Evolutionary conservation across 2,113 vertebrate species (phyloP), one percentile per base, ranked within the genome.

Genomic region (Orcinus orca): DNA sequence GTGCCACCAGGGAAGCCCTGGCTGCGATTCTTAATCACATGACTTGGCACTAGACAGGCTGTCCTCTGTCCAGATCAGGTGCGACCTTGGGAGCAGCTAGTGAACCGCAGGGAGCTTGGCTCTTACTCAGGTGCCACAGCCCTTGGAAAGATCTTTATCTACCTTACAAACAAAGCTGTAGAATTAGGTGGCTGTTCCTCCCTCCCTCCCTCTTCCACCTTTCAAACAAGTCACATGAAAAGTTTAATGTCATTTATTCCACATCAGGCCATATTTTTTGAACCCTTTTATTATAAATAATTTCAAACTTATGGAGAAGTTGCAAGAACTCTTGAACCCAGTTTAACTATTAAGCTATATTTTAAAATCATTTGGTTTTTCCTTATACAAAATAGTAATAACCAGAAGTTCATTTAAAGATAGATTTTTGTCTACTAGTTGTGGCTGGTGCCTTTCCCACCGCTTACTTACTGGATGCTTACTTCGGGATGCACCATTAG

Each of bases 401-500:
- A 53, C 23, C 17, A 93, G 76, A 91, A 93, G 26, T 93, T 91
- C 73, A 81, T 71, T 96, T 93, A 47, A 88, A 95, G 92, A 29
- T 73, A 68, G 53, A 44, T 67, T 84, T 79, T 25, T 55, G 55
- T 81, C n/a, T 92, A 5, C 68, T 70, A 41, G 3, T 25, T 90
- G 29, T 71, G 21, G 15, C 33, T 53, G 7, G 29, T 93, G 4
- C 31, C 47, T 95, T 94, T 96, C 44, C 25, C 18, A 47, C 23
- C 31, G 36, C 6, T 87, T 62, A 23, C 15, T 70, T 62, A 23
- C 15, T 70, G 38, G n/a, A 50, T 71, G 5, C 73, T 83, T 80
- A 74, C 47, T 96, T 14, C n/a, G 81, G 13, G 44, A 67, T 58
- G 20, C 17, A 60, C 8, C 21, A 23, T 14, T 77, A 41, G 17